phyloP scores from a whole-genome alignment of 2,888 invertebrate genomes.

The Ormyrus rosae region DNA sequence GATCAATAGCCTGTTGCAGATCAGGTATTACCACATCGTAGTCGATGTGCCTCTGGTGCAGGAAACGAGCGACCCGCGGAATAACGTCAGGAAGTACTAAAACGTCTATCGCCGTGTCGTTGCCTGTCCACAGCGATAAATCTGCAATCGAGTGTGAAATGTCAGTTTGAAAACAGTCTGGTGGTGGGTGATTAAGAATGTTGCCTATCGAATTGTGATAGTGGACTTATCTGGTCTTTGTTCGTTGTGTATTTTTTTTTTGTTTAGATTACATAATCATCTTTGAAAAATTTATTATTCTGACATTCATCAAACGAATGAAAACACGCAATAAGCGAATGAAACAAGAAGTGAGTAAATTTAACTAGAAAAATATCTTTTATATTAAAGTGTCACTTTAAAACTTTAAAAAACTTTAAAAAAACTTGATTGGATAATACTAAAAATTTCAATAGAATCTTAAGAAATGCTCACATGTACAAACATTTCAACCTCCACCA shows the following conservation, averaged over 20 bases:
- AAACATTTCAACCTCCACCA: conserved; percentile 62
- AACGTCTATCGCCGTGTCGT: conserved; percentile 81
- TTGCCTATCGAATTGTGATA: neutral
- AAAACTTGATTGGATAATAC: too few relatives aligned
- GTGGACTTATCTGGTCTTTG: too few relatives aligned
- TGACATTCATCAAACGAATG: too few relatives aligned
- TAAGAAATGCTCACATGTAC: conserved; percentile 11
- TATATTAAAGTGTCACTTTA: too few relatives aligned
- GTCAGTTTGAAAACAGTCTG: neutral
- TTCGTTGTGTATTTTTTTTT: too few relatives aligned
- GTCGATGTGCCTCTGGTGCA: conserved; percentile 81
- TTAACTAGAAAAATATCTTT: too few relatives aligned
- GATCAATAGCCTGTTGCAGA: conserved; percentile 86
- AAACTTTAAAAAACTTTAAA: too few relatives aligned
- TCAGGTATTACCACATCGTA: conserved; percentile 87
- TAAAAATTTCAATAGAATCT: neutral
- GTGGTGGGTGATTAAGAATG: neutral
- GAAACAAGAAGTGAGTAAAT: too few relatives aligned
- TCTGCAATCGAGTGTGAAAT: conserved; percentile 73
- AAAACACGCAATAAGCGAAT: too few relatives aligned
- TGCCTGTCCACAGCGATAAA: conserved; percentile 82
- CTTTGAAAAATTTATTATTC: too few relatives aligned
- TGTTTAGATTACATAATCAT: too few relatives aligned
- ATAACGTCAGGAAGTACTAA: conserved; percentile 83
- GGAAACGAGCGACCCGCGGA: conserved; percentile 80